These are phyloP conservation scores for Pomatorhinus ruficollis DNA, from an alignment of 2,113 vertebrate genomes.

Conservation along the genomic window DNA sequence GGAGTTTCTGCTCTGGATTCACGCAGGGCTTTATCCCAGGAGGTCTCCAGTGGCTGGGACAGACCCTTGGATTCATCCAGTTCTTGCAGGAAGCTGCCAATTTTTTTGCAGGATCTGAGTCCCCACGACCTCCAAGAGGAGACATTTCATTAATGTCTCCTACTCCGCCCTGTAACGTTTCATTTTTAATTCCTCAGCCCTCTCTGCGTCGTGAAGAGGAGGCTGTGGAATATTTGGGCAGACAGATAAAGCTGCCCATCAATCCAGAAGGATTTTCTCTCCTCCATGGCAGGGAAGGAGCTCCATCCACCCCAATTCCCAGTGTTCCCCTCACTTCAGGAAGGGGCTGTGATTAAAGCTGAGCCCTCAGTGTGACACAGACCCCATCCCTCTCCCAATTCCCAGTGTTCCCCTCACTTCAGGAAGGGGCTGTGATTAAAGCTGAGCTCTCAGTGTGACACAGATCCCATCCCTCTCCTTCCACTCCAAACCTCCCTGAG, in stretches of 20 bases:
- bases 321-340: neutral
- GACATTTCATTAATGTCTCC: neutral
- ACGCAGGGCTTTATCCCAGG: rapidly evolving
- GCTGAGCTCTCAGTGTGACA: neutral
- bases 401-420: neutral
- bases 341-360: neutral
- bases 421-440: neutral
- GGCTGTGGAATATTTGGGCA: neutral
- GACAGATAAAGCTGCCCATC: neutral
- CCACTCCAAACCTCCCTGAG: neutral
- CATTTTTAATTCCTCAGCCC: neutral
- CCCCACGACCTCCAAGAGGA: neutral
- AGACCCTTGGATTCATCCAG: too few relatives aligned
- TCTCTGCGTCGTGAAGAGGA: neutral
- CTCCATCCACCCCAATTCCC: neutral
- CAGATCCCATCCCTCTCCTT: neutral
- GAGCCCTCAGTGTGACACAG: neutral
- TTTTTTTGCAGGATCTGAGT: neutral
- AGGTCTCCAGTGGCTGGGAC: neutral
- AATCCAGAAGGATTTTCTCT: neutral
- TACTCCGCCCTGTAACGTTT: neutral
- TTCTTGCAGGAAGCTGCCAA: neutral
- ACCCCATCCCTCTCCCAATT: neutral
- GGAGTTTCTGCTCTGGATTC: neutral
- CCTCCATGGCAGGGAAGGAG: neutral